Evolutionary conservation across 2,113 vertebrate species (phyloP).

Genomic region (Camelus dromedarius): DNA sequence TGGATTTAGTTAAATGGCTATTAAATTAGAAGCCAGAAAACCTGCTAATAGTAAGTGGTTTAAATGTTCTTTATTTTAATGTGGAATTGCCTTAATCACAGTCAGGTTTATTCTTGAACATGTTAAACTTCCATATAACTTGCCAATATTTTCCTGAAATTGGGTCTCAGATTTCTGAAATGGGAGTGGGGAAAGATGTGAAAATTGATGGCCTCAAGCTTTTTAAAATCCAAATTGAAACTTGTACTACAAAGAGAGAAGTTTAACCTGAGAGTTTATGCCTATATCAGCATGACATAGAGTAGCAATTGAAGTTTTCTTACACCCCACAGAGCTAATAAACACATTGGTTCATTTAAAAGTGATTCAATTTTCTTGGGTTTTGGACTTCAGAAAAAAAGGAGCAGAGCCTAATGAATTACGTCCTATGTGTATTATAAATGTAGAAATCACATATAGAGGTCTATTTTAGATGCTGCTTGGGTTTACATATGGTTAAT

Average conservation of each 20-base stretch:
- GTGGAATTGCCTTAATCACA: slow-evolving; percentile 44
- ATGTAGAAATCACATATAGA: slow-evolving; percentile 42
- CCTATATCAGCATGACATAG: slow-evolving; percentile 75
- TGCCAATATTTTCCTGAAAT: slow-evolving; percentile 61
- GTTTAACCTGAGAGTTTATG: slow-evolving; percentile 80
- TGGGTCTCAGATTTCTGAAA: slow-evolving; percentile 63
- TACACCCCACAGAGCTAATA: slow-evolving; percentile 70
- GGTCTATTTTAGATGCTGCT: slow-evolving; percentile 27
- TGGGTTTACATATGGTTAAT: slow-evolving; percentile 44
- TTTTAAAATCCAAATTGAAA: slow-evolving; percentile 80
- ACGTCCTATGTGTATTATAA: slow-evolving; percentile 44
- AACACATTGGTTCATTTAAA: slow-evolving; percentile 79
- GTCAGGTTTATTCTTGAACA: slow-evolving; percentile 36
- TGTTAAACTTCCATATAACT: slow-evolving; percentile 46
- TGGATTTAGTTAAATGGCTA: slow-evolving; percentile 47
- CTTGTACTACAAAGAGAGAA: slow-evolving; percentile 80
- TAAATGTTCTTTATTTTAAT: slow-evolving; percentile 53
- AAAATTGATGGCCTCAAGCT: slow-evolving; percentile 73
- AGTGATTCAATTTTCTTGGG: slow-evolving; percentile 71
- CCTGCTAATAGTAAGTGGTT: not conserved
- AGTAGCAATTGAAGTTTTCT: slow-evolving; percentile 76
- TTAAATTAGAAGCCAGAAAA: slow-evolving; percentile 56
- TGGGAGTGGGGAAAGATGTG: slow-evolving; percentile 61
- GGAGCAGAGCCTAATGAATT: slow-evolving; percentile 63
- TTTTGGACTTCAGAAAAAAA: slow-evolving; percentile 73